Conservation (phyloP, 2,888 invertebrate species). For the Nebria brevicollis region DNA sequence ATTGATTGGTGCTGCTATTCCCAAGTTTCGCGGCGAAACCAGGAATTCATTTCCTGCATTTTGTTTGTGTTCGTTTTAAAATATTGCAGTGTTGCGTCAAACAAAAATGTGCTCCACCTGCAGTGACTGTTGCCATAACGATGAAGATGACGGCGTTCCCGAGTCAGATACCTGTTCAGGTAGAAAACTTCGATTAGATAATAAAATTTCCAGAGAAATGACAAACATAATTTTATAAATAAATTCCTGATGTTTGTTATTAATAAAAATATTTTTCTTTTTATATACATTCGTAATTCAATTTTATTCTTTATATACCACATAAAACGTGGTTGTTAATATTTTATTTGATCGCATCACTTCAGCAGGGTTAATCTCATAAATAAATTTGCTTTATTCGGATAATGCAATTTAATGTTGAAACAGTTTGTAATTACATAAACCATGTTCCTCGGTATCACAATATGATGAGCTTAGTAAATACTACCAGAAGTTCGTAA, state of each 20-base stretch:
- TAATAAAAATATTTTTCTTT: not conserved
- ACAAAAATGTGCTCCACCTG: constrained; percentile 61
- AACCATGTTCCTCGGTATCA: no score
- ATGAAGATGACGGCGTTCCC: constrained; percentile 58
- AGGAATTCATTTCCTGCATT: constrained; percentile 7
- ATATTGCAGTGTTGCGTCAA: not conserved
- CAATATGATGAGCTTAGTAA: no score
- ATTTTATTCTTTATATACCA: not conserved
- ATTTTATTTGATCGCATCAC: no score
- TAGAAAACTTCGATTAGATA: constrained; percentile 46
- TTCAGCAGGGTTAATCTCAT: no score
- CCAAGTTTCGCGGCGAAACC: constrained; percentile 14
- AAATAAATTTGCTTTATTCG: no score
- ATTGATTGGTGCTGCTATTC: constrained; percentile 32
- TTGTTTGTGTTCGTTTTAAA: constrained; percentile 23
- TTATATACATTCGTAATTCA: not conserved
- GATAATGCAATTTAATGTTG: no score
- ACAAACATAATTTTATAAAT: not conserved
- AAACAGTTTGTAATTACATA: no score
- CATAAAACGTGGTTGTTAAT: not conserved
- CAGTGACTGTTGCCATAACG: constrained; percentile 60
- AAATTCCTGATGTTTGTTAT: not conserved
- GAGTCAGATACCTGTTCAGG: constrained; percentile 61
- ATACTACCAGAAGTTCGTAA: no score
- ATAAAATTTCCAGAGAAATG: not conserved